These are phyloP conservation scores for Sternotherus odoratus DNA, from an alignment of 2,797 vertebrate species.

Conservation along the genomic window DNA sequence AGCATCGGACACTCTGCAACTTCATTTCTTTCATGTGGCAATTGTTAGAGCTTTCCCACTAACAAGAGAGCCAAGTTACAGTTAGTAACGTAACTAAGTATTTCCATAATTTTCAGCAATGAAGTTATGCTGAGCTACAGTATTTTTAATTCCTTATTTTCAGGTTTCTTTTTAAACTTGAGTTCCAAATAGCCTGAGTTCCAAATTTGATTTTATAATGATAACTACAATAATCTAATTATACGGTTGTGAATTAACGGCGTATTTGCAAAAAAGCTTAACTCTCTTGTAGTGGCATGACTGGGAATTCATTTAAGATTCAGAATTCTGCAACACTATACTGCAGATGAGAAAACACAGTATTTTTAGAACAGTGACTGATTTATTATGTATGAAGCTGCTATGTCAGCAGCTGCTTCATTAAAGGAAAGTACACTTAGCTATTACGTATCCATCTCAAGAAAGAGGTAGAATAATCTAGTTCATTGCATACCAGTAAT, in stretches of 20 bases:
- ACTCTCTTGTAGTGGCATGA: not conserved
- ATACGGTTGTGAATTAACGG: not conserved
- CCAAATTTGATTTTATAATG: not conserved
- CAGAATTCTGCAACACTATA: not conserved
- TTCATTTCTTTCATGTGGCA: not conserved
- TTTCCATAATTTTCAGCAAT: not conserved
- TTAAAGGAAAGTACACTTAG: not conserved
- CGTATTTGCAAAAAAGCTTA: not conserved
- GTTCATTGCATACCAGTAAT: slow-evolving; percentile 89
- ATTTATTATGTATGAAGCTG: rapidly evolving
- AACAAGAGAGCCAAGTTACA: not conserved
- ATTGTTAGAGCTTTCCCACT: not conserved
- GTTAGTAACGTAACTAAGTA: not conserved
- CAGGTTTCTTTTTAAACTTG: not conserved
- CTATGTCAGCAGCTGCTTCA: not conserved
- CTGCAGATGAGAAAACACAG: not conserved
- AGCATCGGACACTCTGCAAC: not conserved
- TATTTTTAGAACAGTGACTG: rapidly evolving
- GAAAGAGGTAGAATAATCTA: not conserved
- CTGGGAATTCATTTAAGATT: not conserved
- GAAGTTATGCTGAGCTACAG: not conserved
- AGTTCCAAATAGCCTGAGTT: not conserved
- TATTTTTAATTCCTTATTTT: not conserved
- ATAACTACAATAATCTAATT: not conserved
- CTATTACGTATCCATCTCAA: not conserved